Conservation (phyloP, 2,113 vertebrate species). For the Sander lucioperca region DNA sequence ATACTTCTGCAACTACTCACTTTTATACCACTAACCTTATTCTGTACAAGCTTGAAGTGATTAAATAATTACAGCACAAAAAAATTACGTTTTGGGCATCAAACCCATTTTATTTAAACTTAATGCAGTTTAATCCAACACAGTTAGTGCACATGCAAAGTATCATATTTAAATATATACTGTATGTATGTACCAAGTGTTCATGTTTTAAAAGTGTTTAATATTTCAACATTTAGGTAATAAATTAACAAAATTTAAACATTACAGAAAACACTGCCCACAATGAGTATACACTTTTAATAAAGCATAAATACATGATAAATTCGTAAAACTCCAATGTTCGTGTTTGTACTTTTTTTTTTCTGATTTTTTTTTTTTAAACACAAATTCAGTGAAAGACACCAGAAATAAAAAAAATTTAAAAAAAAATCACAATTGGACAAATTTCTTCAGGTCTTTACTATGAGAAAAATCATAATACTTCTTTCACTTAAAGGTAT, state of each 20-base stretch:
- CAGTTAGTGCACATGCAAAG: slow-evolving; percentile 85
- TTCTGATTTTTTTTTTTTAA: slow-evolving; percentile 61
- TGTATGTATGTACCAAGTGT: slow-evolving; percentile 77
- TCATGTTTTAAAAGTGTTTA: slow-evolving; percentile 72
- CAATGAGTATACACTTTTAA: slow-evolving; percentile 75
- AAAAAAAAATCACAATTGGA: slow-evolving; percentile 58
- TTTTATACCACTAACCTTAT: not conserved
- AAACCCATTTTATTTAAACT: slow-evolving; percentile 83
- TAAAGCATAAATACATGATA: slow-evolving; percentile 69
- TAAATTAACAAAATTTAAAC: slow-evolving; percentile 72
- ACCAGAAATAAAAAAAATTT: slow-evolving; percentile 53
- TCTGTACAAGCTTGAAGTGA: not conserved
- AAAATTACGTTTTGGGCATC: slow-evolving; percentile 60
- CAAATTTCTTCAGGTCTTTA: slow-evolving; percentile 47
- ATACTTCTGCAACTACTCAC: not conserved
- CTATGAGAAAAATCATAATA: slow-evolving; percentile 41
- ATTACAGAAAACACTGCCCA: slow-evolving; percentile 75
- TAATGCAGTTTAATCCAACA: slow-evolving; percentile 82
- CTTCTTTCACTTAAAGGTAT: slow-evolving; percentile 66
- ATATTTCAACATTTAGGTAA: slow-evolving; percentile 76
- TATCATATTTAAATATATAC: slow-evolving; percentile 79
- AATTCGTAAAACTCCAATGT: slow-evolving; percentile 52
- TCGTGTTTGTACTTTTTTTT: slow-evolving; percentile 49
- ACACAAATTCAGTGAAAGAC: slow-evolving; percentile 67
- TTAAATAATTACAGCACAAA: slow-evolving; percentile 7